Percentiles rank a stretch among this genome's conserved stretches.
phyloP scores from a whole-genome alignment of 2,113 vertebrate species.

The Ciconia maguari region DNA sequence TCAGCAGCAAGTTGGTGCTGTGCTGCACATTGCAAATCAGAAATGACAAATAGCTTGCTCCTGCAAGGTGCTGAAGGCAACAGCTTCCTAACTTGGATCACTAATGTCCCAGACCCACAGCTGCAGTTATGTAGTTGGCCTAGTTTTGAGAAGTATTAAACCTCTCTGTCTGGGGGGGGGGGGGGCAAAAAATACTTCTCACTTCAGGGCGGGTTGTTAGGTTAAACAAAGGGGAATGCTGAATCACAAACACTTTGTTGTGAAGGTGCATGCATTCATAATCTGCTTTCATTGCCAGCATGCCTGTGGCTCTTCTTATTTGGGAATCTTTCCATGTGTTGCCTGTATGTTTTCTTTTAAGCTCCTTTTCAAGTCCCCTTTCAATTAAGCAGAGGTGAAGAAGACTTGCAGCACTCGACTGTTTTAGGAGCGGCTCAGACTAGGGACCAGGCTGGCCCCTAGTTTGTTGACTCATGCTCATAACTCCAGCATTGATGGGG shows the following conservation, averaged over 20 bases:
- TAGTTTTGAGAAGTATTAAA: background rate
- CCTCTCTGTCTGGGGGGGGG: background rate
- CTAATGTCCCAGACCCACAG: background rate
- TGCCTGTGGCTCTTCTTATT: slow-evolving; percentile 52
- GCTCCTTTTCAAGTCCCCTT: background rate
- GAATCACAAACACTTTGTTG: slow-evolving; percentile 11
- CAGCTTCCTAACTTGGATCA: background rate
- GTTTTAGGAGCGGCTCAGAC: background rate
- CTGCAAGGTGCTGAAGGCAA: slow-evolving; percentile 37
- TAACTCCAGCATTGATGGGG: background rate
- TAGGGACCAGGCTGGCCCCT: background rate
- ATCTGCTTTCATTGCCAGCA: slow-evolving; percentile 49
- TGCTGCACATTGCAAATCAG: background rate
- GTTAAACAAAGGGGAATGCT: slow-evolving; percentile 28
- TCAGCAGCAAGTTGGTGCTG: background rate
- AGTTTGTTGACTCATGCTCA: background rate
- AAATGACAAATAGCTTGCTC: background rate
- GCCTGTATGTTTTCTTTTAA: slow-evolving; percentile 45
- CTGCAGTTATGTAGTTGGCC: background rate
- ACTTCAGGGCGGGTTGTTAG: background rate
- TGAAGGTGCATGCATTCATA: slow-evolving; percentile 46
- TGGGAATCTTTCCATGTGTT: slow-evolving; percentile 29
- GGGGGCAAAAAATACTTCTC: background rate
- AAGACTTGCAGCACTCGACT: slow-evolving; percentile 16
- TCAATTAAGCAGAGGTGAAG: slow-evolving; percentile 23